Conservation (phyloP, 2,113 vertebrate species). For the Podocnemis expansa region DNA sequence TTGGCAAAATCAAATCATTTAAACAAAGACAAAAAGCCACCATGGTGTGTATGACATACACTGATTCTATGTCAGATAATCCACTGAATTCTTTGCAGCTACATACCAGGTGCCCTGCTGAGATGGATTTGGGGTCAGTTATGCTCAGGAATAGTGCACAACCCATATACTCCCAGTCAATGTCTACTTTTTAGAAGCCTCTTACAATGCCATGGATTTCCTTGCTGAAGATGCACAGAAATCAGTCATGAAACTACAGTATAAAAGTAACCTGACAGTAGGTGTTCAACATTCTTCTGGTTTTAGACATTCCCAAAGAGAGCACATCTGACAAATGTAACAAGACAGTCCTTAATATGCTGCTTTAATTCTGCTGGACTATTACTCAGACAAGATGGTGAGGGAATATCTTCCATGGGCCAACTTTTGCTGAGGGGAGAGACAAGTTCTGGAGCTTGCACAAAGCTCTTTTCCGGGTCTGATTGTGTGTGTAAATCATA, state of each 20-base stretch:
- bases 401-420: not conserved
- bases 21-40: not conserved
- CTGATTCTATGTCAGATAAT: accelerated
- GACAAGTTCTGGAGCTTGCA: not conserved
- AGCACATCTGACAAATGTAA: slow-evolving; percentile 28
- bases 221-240: slow-evolving; percentile 41
- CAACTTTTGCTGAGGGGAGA: not conserved
- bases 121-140: not conserved
- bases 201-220: slow-evolving; percentile 66
- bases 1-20: not conserved
- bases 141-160: not conserved
- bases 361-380: not conserved
- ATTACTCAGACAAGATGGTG: not conserved
- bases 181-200: slow-evolving; percentile 45
- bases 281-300: slow-evolving; percentile 43
- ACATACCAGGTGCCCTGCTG: not conserved
- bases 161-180: not conserved
- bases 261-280: slow-evolving; percentile 47
- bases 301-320: slow-evolving; percentile 34
- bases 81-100: not conserved
- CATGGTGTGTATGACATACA: not conserved
- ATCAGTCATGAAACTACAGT: slow-evolving; percentile 27
- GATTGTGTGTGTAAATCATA: not conserved
- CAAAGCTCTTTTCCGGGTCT: not conserved
- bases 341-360: not conserved